These are phyloP conservation scores for Beris morrisii DNA, from an alignment of 2,888 invertebrate species.

Conservation along the genomic window DNA sequence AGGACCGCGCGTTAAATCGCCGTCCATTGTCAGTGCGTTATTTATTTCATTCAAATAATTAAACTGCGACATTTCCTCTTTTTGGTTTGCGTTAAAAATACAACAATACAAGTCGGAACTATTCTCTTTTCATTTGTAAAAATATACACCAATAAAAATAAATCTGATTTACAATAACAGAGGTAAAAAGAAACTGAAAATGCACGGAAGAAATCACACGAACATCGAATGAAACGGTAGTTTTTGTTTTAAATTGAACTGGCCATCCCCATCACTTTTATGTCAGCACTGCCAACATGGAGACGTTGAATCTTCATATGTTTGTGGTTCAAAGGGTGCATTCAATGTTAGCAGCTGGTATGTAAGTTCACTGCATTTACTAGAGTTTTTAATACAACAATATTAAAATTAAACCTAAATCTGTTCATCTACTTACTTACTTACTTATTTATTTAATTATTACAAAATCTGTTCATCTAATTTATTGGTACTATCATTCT, in stretches of 20 bases:
- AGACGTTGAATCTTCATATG: background rate
- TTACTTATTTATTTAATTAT: too few relatives aligned
- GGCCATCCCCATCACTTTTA: background rate
- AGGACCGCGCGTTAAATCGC: conserved; percentile 76
- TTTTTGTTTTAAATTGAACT: conserved; percentile 22
- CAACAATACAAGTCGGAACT: background rate
- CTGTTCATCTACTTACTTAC: too few relatives aligned
- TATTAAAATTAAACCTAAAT: too few relatives aligned
- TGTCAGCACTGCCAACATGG: conserved; percentile 8
- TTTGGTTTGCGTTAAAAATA: background rate
- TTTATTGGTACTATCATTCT: too few relatives aligned
- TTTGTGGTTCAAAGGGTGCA: too few relatives aligned
- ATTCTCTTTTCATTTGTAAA: background rate
- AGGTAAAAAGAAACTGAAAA: background rate
- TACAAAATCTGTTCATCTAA: too few relatives aligned
- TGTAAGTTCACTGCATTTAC: too few relatives aligned
- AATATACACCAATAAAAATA: conserved; percentile 27
- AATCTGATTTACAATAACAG: background rate
- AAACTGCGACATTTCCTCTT: conserved; percentile 70
- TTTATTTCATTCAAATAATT: conserved; percentile 80
- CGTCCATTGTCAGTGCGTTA: conserved; percentile 75
- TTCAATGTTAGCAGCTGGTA: too few relatives aligned
- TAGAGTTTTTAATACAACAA: too few relatives aligned
- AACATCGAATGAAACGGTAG: conserved; percentile 18
- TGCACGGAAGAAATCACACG: background rate